Evolutionary conservation across 2,888 invertebrate genomes (phyloP), one percentile per base, ranked within the genome.

Genomic region (Patella ulyssiponensis): DNA sequence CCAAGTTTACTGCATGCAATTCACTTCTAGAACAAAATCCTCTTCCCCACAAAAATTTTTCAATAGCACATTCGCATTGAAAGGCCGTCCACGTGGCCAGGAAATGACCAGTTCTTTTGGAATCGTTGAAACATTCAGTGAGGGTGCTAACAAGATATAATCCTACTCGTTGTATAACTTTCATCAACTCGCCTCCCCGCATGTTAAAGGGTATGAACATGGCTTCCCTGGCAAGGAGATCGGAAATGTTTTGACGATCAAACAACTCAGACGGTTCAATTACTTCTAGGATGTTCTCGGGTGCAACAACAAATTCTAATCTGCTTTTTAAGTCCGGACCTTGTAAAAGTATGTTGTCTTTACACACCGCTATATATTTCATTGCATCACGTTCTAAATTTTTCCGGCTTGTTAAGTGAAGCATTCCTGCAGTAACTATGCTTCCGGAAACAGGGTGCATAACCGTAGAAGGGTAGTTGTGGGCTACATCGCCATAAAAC

Each of bases 391-490:
- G 56, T 56, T 56, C 56, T n/a, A 56, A n/a, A 3, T 56, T 56
- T 56, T 56, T 56, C 17, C 56, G 14, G 7, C 7, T 7, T 14
- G 14, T 56, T 17, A 14, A 14, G 4, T 3, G 56, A 56, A 56
- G 14, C 56, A 56, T 56, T 56, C 56, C 56, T 56, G 56, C 56
- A 56, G 56, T 56, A 56, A 56, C 56, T 56, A 56, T 56, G 17
- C 56, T 56, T 56, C 56, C 56, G 56, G 56, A 56, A 56, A 56
- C 56, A 17, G 56, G 56, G 56, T 56, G 56, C 56, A 56, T 17
- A 14, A 56, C 14, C 3, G 56, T 56, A n/a, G 56, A 56, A 56
- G 56, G 56, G 17, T 56, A 17, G 17, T 56, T 56, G 17, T 56
- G 56, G 17, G 56, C 56, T 5, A 56, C 56, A n/a, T 56, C 56